A percentile compares a stretch with the other conserved stretches of the same genome.
phyloP scores from a whole-genome alignment of 1,140 invertebrate genomes.

The Amphibalanus amphitrite region DNA sequence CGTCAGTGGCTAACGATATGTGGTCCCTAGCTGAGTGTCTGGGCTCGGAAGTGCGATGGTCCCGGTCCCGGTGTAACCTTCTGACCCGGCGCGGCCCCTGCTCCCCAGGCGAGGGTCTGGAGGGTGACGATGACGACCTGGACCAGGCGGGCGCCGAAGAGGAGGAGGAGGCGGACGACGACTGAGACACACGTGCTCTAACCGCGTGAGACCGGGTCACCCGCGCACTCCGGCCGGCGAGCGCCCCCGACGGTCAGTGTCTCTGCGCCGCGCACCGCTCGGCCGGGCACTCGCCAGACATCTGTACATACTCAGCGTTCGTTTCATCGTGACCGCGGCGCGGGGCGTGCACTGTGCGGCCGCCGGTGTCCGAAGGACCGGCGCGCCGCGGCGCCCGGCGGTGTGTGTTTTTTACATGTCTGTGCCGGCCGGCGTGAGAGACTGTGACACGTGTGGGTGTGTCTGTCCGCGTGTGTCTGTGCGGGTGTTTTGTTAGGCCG shows the following conservation, averaged over 20 bases:
- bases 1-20: no score
- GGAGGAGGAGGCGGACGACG: conserved; percentile 9
- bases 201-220: no score
- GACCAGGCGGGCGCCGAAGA: conserved; percentile 28
- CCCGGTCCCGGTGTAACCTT: conserved; percentile 21
- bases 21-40: no score
- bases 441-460: not conserved
- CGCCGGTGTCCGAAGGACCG: not conserved
- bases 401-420: not conserved
- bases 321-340: not conserved
- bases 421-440: not conserved
- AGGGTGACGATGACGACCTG: conserved; percentile 25
- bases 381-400: no score
- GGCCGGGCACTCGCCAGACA: not conserved
- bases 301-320: not conserved
- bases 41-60: conserved; percentile 28
- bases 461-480: not conserved
- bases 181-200: no score
- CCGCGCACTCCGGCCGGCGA: no score
- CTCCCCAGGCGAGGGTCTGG: conserved; percentile 17
- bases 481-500: not conserved
- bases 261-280: no score
- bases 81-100: conserved; percentile 21
- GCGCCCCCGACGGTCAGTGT: no score
- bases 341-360: not conserved